Base-by-base conservation (phyloP, 1,140 invertebrate species). In the Lethocerus indicus region DNA sequence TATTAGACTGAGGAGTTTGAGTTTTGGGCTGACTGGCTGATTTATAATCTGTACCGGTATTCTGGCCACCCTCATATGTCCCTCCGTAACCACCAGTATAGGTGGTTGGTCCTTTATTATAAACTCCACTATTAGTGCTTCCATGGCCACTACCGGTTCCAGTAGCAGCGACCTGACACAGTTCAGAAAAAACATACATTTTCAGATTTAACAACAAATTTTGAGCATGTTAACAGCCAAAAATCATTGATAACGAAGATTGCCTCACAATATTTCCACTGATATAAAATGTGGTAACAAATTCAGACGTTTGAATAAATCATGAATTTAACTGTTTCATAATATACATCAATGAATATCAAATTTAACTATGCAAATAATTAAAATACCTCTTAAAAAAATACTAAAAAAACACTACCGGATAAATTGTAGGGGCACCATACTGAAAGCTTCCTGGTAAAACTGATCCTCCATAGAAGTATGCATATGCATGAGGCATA, bases 361-460 rank as follows among this genome's bases (percentile, higher is more conserved):
- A n/a, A n/a, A n/a, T n/a, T n/a, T n/a, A n/a, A n/a, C n/a, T n/a
- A n/a, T n/a, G n/a, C n/a, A n/a, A n/a, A n/a, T n/a, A n/a, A n/a
- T n/a, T n/a, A n/a, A n/a, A n/a, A n/a, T n/a, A n/a, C n/a, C n/a
- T n/a, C n/a, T n/a, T n/a, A n/a, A n/a, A n/a, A n/a, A n/a, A n/a
- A n/a, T n/a, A n/a, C n/a, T n/a, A n/a, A n/a, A 21, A 50, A 40
- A 16, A 51, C 61, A 67, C 70, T 67, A 80, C 77, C 52, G 75
- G 75, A 63, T 78, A 78, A 51, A 78, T 71, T 57, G 74, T 71
- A 42, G 75, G 75, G 24, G 79, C 75, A 51, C 76, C 72, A 59
- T 84, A 85, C 54, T 81, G 80, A 63, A 84, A 85, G 55, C 82
- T 74, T 54, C 77, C 77, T 42, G 76, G 73, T 58, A 81, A 71